These are phyloP conservation scores for Rugalucina vietnamica DNA, from an alignment of 2,888 invertebrate species.

Conservation along the genomic window DNA sequence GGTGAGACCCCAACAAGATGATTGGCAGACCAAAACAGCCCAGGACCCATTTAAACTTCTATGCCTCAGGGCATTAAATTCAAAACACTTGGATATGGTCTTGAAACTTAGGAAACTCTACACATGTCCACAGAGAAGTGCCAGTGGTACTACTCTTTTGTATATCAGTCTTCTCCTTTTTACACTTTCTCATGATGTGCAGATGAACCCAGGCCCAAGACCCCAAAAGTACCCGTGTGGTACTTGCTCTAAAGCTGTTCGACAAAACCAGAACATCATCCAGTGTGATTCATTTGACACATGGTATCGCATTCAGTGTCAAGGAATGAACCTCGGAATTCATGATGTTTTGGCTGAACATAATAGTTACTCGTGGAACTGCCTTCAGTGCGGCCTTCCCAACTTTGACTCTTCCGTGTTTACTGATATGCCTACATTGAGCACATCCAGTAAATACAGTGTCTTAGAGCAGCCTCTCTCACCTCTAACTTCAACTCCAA, in stretches of 20 bases:
- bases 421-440: too few relatives aligned
- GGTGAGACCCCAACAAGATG: neutral
- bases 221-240: neutral
- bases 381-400: slow-evolving; percentile 14
- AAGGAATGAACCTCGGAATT: neutral
- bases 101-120: slow-evolving; percentile 6
- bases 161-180: slow-evolving; percentile 84
- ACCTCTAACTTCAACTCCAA: too few relatives aligned
- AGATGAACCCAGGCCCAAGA: slow-evolving; percentile 11
- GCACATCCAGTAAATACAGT: too few relatives aligned
- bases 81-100: neutral
- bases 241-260: neutral
- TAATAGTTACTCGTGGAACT: slow-evolving; percentile 15
- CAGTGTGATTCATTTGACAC: neutral
- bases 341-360: neutral
- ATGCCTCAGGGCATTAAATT: neutral
- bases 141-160: neutral
- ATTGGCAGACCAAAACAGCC: neutral
- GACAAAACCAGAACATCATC: slow-evolving; percentile 1
- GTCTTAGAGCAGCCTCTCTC: too few relatives aligned
- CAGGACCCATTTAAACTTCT: neutral
- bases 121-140: too few relatives aligned
- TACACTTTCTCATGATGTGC: slow-evolving; percentile 13
- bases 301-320: neutral
- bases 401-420: too few relatives aligned